A percentile compares a stretch with the other conserved stretches of the same genome.
phyloP scores from a whole-genome alignment of 1,140 invertebrate genomes.

The Drosophila melanica region DNA sequence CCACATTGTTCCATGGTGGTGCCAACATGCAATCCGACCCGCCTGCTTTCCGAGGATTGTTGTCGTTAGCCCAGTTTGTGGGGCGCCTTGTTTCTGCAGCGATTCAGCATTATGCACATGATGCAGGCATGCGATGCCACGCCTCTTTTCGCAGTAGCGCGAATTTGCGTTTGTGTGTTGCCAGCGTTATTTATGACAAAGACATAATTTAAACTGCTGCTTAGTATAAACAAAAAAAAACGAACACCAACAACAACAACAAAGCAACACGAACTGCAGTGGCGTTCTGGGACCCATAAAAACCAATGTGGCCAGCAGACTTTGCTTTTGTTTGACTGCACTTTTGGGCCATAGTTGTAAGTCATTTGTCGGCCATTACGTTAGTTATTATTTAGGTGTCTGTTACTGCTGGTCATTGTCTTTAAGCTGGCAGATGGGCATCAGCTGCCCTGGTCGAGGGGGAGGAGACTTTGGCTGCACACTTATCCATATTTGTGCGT shows the following conservation, averaged over 20 bases:
- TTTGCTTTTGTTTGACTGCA: conserved; percentile 27
- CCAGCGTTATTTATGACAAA: conserved; percentile 72
- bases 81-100: conserved; percentile 26
- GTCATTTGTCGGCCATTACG: conserved; percentile 13
- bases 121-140: conserved; percentile 55
- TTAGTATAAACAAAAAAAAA: conserved; percentile 41
- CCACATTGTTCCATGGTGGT: conserved; percentile 48
- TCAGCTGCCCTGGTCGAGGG: neutral
- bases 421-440: neutral
- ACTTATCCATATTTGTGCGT: neutral
- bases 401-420: neutral
- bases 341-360: conserved; percentile 6
- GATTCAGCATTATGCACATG: conserved; percentile 51
- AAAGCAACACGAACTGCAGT: conserved; percentile 11
- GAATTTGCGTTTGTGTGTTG: conserved; percentile 30
- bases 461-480: neutral
- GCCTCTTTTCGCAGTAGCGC: conserved; percentile 12
- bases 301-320: conserved; percentile 36
- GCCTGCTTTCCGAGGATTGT: conserved; percentile 11
- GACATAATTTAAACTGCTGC: conserved; percentile 63
- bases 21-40: conserved; percentile 1
- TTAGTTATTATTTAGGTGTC: neutral
- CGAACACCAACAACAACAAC: conserved; percentile 16
- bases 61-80: conserved; percentile 64
- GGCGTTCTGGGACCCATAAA: conserved; percentile 50